A percentile compares a stretch with the other conserved stretches of the same genome.
Conservation (phyloP, 2,888 invertebrate species). For the Metellina segmentata region DNA sequence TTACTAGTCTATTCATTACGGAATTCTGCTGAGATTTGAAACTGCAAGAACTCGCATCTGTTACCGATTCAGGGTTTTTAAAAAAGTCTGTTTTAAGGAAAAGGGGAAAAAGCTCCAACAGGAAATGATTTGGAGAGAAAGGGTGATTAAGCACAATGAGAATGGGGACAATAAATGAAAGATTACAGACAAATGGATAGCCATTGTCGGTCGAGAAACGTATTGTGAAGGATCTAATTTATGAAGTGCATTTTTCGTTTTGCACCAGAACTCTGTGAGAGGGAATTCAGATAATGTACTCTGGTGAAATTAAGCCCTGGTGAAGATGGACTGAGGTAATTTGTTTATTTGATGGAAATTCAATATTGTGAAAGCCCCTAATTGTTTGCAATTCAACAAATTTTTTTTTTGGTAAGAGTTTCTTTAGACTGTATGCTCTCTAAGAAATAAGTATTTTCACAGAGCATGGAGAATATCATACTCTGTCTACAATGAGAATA, state of each 20-base stretch:
- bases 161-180: constrained; percentile 51
- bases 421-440: not conserved
- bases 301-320: constrained; percentile 17
- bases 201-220: constrained; percentile 46
- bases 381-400: not conserved
- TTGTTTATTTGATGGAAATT: constrained; percentile 43
- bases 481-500: too few relatives aligned
- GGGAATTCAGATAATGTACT: constrained; percentile 20
- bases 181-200: constrained; percentile 57
- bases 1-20: constrained; percentile 64
- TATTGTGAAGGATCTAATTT: constrained; percentile 59
- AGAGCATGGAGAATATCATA: too few relatives aligned
- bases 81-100: constrained; percentile 42
- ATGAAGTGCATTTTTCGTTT: constrained; percentile 27
- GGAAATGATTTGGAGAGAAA: constrained; percentile 57
- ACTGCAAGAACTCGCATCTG: constrained; percentile 56
- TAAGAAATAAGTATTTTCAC: too few relatives aligned
- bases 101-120: constrained; percentile 35
- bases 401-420: not conserved
- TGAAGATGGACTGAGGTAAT: constrained; percentile 29
- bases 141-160: constrained; percentile 55
- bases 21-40: constrained; percentile 51
- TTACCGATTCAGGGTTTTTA: constrained; percentile 45
- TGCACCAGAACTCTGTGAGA: not conserved
- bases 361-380: constrained; percentile 14